Evolutionary conservation across 2,113 vertebrate species (phyloP), one percentile per base, ranked within the genome.

Genomic region (Podocnemis expansa): DNA sequence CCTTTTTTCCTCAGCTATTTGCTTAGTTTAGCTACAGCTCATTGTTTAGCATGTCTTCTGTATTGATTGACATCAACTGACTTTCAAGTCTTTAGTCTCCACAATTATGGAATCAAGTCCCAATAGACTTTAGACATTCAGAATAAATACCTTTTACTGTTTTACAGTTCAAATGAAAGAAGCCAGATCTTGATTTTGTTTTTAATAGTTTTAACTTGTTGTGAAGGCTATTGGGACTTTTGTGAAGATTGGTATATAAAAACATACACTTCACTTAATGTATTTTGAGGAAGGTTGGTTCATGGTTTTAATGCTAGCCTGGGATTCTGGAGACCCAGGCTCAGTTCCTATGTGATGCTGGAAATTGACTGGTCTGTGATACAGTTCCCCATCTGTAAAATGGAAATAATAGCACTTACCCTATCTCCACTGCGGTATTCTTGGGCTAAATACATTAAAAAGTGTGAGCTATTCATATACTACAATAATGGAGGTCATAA

Each of bases 111-210:
- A 95, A 73, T 22, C 55, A 55, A 52, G 1, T 91, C 54, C 73
- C 55, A 85, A 16, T 29, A 96, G 78, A 87, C 49, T 75, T 94
- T 78, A 88, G 79, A 88, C 76, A 90, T 54, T 43, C 80, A 85
- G 70, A 41, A 90, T 49, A 93, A 0, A 0, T 78, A 94, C 38
- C 31, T 76, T 90, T 90, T 63, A 70, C 31, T 75, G 1, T 86
- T 91, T 89, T 70, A 52, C 90, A 93, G 89, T 81, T 22, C 82
- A 17, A 38, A 88, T 58, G 56, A 89, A 76, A 67, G 45, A 83
- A 25, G 29, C 27, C 56, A 7, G 73, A 41, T 84, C 76, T 38
- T 88, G 51, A 85, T 63, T 54, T 4, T 1, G 4, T 4, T 10
- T 93, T 89, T 75, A 86, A 88, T 81, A 11, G 10, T 78, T 93